Percentiles rank a stretch among this genome's conserved stretches.
Conservation (phyloP, 2,888 invertebrate genomes). For the Drosophila pegasa region DNA sequence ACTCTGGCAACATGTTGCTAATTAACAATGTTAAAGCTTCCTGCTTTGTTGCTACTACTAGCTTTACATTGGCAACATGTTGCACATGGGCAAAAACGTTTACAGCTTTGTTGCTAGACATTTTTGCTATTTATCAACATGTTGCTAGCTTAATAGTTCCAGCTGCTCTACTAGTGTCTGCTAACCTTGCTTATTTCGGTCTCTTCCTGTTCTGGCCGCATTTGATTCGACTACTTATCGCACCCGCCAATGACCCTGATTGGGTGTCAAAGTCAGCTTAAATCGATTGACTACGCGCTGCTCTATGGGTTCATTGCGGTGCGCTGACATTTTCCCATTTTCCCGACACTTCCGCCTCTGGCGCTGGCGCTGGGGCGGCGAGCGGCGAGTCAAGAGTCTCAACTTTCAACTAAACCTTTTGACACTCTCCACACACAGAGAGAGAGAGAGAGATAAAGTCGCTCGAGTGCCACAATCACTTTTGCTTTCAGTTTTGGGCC, state of each 20-base stretch:
- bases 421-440: conserved; percentile 15
- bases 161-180: neutral
- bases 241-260: conserved; percentile 57
- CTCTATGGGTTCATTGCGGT: conserved; percentile 56
- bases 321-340: conserved; percentile 31
- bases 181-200: conserved; percentile 18
- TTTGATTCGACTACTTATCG: conserved; percentile 64
- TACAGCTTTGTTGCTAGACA: neutral
- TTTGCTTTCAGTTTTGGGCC: conserved; percentile 68
- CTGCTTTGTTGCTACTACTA: too few species aligned
- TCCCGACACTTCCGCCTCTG: conserved; percentile 58
- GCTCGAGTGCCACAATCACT: conserved; percentile 68
- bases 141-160: neutral
- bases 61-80: neutral
- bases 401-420: conserved; percentile 73
- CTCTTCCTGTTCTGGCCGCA: conserved; percentile 18
- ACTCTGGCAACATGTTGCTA: neutral
- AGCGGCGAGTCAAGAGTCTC: conserved; percentile 41
- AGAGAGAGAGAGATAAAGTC: neutral
- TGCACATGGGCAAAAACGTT: too few species aligned
- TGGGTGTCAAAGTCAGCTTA: conserved; percentile 73
- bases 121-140: too few species aligned
- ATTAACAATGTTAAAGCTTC: too few species aligned
- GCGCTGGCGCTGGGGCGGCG: conserved; percentile 20
- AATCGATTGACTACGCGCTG: conserved; percentile 57